These are phyloP conservation scores for Lasioglossum calceatum DNA, from an alignment of 2,888 invertebrate species.

Conservation along the genomic window DNA sequence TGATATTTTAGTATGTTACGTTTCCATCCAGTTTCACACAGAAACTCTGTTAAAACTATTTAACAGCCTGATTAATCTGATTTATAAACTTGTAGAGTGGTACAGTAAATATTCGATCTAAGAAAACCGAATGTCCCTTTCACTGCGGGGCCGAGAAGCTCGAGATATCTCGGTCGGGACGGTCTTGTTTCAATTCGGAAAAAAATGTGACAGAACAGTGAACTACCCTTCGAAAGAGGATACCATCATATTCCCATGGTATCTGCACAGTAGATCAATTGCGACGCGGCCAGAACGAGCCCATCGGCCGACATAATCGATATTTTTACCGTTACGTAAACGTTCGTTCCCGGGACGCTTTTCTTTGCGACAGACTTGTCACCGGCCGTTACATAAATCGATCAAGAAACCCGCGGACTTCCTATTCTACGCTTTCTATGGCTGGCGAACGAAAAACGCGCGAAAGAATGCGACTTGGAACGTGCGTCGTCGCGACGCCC, in stretches of 20 bases:
- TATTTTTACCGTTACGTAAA: conserved; percentile 50
- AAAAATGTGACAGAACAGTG: not conserved
- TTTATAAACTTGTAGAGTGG: not conserved
- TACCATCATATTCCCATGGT: not conserved
- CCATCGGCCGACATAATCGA: conserved; percentile 26
- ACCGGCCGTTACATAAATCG: conserved; percentile 42
- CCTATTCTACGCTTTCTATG: conserved; percentile 45
- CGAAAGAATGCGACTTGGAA: conserved; percentile 31
- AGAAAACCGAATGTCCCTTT: no score
- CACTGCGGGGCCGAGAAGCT: no score
- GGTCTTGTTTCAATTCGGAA: no score
- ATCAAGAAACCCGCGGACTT: conserved; percentile 30
- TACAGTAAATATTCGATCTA: no score
- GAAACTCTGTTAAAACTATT: not conserved
- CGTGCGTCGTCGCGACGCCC: conserved; percentile 23
- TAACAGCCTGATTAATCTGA: not conserved
- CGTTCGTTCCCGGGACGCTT: not conserved
- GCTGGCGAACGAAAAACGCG: conserved; percentile 31
- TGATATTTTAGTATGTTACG: no score
- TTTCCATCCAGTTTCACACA: not conserved
- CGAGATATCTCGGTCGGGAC: no score
- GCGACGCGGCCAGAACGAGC: not conserved
- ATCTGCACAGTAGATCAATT: conserved; percentile 11
- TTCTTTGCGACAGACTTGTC: conserved; percentile 22
- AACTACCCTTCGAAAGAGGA: not conserved